Percentiles rank a stretch among this genome's conserved stretches.
Conservation (phyloP, 2,888 invertebrate genomes). For the Drosophila subsilvestris region DNA sequence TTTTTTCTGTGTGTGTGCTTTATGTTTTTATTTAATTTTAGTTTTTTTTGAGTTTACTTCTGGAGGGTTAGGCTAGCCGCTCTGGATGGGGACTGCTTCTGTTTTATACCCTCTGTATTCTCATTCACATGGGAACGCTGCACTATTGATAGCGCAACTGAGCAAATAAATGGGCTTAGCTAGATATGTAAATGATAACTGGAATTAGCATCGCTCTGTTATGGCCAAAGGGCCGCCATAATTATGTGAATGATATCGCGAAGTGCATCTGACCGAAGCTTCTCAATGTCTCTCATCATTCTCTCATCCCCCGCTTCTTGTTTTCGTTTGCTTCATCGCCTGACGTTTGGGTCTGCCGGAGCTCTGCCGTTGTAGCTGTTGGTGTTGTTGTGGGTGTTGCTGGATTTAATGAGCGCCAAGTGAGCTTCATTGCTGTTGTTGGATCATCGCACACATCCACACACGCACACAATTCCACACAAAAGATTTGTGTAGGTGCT, state of each 20-base stretch:
- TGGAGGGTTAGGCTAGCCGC: not conserved
- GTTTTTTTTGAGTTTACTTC: slow-evolving; percentile 29
- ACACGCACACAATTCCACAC: slow-evolving; percentile 1
- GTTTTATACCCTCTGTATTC: slow-evolving; percentile 6
- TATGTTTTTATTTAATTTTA: slow-evolving; percentile 56
- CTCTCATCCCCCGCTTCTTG: not conserved
- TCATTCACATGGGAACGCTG: slow-evolving; percentile 2
- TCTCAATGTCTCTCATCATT: slow-evolving; percentile 5
- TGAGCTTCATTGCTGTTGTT: slow-evolving; percentile 59
- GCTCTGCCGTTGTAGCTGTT: slow-evolving; percentile 18
- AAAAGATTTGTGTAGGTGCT: slow-evolving; percentile 12
- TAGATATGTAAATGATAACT: not conserved
- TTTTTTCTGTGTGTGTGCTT: slow-evolving; percentile 25
- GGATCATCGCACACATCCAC: slow-evolving; percentile 57
- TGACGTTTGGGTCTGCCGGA: slow-evolving; percentile 12
- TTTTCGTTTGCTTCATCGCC: slow-evolving; percentile 13
- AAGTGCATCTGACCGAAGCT: not conserved
- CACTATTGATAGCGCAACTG: too few relatives aligned
- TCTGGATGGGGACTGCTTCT: slow-evolving; percentile 10
- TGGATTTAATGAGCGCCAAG: slow-evolving; percentile 58
- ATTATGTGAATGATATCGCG: slow-evolving; percentile 21
- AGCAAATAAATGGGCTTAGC: not conserved
- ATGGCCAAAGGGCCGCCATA: not conserved
- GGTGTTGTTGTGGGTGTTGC: slow-evolving; percentile 24
- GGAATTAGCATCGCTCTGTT: not conserved